Conservation (phyloP, 2,888 invertebrate species). For the Junonia oenone region DNA sequence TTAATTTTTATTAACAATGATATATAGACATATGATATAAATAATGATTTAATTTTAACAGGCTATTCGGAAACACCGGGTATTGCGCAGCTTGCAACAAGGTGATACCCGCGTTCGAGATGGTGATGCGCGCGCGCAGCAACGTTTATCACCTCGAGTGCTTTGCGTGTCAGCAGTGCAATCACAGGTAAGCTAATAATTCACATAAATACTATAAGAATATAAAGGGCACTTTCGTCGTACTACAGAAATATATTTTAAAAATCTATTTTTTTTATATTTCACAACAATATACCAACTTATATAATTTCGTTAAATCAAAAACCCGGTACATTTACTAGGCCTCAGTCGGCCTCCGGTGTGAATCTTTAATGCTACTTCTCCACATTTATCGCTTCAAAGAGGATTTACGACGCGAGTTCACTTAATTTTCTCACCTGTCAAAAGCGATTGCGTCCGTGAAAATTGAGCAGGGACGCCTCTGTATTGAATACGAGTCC, state of each 20-base stretch:
- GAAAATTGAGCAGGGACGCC: slow-evolving; percentile 47
- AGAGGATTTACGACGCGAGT: slow-evolving; percentile 21
- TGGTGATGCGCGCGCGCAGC: slow-evolving; percentile 98
- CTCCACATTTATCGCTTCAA: slow-evolving; percentile 26
- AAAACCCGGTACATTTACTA: not conserved
- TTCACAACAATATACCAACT: too few relatives aligned
- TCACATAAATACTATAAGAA: not conserved
- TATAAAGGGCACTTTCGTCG: too few relatives aligned
- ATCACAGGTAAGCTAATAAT: slow-evolving; percentile 88
- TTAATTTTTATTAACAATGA: too few relatives aligned
- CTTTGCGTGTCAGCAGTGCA: slow-evolving; percentile 98
- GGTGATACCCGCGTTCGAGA: slow-evolving; percentile 98
- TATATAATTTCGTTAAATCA: not conserved
- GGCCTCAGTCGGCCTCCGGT: not conserved
- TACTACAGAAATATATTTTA: too few relatives aligned
- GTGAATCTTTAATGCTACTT: slow-evolving; percentile 24
- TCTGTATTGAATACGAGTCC: slow-evolving; percentile 46
- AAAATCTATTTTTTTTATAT: too few relatives aligned
- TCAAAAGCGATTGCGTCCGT: slow-evolving; percentile 47
- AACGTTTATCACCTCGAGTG: slow-evolving; percentile 99
- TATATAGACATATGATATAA: too few relatives aligned
- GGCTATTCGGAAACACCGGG: slow-evolving; percentile 96
- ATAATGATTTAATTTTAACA: too few relatives aligned
- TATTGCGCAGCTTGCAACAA: slow-evolving; percentile 98
- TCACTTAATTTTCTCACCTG: slow-evolving; percentile 42